Evolutionary conservation across 2,888 invertebrate genomes (phyloP).

Genomic region (Ecdyonurus torrentis): DNA sequence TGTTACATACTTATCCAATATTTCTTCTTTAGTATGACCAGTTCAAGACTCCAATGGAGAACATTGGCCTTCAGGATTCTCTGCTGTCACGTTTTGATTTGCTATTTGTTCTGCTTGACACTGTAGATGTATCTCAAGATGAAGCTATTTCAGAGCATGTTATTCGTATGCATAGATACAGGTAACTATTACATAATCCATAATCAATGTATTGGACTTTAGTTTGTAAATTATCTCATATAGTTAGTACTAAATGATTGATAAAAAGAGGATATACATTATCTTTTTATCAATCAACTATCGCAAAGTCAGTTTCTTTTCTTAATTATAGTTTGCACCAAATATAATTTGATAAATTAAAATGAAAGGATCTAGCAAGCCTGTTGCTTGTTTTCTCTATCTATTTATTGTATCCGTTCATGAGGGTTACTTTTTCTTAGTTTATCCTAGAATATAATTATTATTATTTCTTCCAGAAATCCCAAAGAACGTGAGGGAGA

Average conservation of each 20-base stretch:
- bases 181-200: too few relatives aligned
- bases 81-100: slow-evolving; percentile 95
- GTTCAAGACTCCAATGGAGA: slow-evolving; percentile 99
- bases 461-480: slow-evolving; percentile 37
- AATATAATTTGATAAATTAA: neutral
- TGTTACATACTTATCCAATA: neutral
- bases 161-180: slow-evolving; percentile 90
- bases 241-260: too few relatives aligned
- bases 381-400: too few relatives aligned
- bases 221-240: too few relatives aligned
- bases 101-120: slow-evolving; percentile 91
- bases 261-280: too few relatives aligned
- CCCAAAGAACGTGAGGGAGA: slow-evolving; percentile 92
- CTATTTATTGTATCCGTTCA: too few relatives aligned
- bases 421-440: too few relatives aligned
- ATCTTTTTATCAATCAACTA: too few relatives aligned
- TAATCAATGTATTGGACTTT: too few relatives aligned
- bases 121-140: slow-evolving; percentile 79
- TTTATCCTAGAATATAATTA: slow-evolving; percentile 1
- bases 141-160: slow-evolving; percentile 91
- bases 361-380: too few relatives aligned
- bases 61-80: slow-evolving; percentile 96
- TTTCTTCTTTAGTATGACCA: slow-evolving; percentile 68
- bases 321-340: too few relatives aligned
- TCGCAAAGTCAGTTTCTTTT: too few relatives aligned